Base-by-base conservation (phyloP, 2,888 invertebrate genomes). In the Drosophila prostipennis region DNA sequence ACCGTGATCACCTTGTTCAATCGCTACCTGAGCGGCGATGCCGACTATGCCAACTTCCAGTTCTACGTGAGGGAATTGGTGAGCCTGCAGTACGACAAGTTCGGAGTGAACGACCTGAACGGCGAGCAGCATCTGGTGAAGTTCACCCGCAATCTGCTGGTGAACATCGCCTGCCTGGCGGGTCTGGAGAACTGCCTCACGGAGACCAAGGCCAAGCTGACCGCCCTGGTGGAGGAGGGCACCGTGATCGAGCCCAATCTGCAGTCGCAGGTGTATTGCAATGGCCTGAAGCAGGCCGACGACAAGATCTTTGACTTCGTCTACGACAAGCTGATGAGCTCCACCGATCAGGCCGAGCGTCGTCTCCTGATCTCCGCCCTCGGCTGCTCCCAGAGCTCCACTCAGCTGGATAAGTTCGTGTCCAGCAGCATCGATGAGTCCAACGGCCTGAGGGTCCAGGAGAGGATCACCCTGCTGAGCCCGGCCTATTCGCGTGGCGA, bases 261-360 rank as follows among this genome's bases (percentile, higher is more conserved):
- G n/a, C 89, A 91, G 56, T 59, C 78, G 6, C 78, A 81, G 5
- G 89, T 91, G n/a, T 92, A 90, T 58, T 92, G 92, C 74, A 91
- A 92, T 67, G 92, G 91, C 0, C 76, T 92, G 0, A 89, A 89
- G 23, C 75, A 86, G 46, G 82, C 89, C 0, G 93, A 89, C 0
- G 93, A 93, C 4, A 92, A 88, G 0, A 93, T 94, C 83, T 96
- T 95, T 92, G 90, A 95, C 53, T 95, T 93, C 91, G 92, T 95
- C 11, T 94, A 94, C 92, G 67, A 92, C 0, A 92, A 91, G 63
- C 94, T 95, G 79, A 80, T 92, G 53, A 78, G 76, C 0, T 93
- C 93, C 0, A 91, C 92, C 0, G 93, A 94, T 61, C 94, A 95
- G 8, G 93, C 94, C 0, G 94, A 95, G 72, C 93, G 94, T 69